Evolutionary conservation across 2,113 vertebrate genomes (phyloP), one percentile per base, ranked within the genome.

Genomic region (Hassar affinis): DNA sequence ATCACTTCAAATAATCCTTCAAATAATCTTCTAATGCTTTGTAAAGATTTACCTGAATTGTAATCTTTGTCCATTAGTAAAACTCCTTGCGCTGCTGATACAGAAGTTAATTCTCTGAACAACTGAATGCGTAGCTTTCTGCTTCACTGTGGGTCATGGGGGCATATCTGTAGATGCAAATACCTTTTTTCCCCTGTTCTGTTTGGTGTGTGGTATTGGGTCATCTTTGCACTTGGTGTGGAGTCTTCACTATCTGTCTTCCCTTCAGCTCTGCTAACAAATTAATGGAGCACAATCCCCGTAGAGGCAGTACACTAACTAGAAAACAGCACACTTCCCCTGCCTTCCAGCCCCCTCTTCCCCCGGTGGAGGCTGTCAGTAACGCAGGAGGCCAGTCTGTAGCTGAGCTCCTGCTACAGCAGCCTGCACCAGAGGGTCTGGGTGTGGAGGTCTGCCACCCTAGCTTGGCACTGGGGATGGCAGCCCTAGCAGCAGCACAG

Each of bases 251-350:
- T 86, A 49, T 90, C 88, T 89, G 84, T 84, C 86, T 88, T 86
- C 88, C 91, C 92, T 95, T 92, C 95, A 99, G 97, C 95, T 93
- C 95, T 93, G 93, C 96, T 96, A 95, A 96, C 93, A 99, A 99
- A 96, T 93, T 96, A 93, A 89, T 92, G 95, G 98, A 99, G 89
- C 94, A 96, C 93, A 94, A 93, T 84, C 92, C 94, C 12, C 96
- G 97, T 95, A 95, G 97, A 93, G 93, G 95, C 94, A 96, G 96
- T 94, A 98, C 96, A 89, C 92, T 99, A 94, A 96, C 90, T 95
- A 97, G 97, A 96, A 99, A 99, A 95, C 97, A 97, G 95, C 97
- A 98, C 92, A 93, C 94, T 72, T 96, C 97, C 85, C 98, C 97
- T 0, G 95, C 96, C 93, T 98, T 96, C 96, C 97, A 99, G 92